Conservation (phyloP, 1,140 invertebrate species). For the Cotesia vestalis region DNA sequence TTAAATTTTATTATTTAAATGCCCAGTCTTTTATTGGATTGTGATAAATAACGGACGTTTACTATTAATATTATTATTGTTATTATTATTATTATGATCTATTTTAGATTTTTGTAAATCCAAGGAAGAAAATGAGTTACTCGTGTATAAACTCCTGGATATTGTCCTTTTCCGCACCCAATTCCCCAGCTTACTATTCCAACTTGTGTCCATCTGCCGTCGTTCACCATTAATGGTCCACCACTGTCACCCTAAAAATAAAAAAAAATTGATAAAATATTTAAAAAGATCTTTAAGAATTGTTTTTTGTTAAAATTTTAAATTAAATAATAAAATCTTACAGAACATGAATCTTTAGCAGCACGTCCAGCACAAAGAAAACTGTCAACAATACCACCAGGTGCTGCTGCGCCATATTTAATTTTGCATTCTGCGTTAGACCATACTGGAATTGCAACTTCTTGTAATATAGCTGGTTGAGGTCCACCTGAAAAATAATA, state of each 20-base stretch:
- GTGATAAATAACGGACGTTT: too few relatives aligned
- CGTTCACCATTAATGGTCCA: constrained; percentile 86
- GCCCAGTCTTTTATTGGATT: too few relatives aligned
- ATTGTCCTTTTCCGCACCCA: constrained; percentile 89
- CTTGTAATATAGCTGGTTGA: constrained; percentile 81
- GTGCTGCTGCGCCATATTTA: constrained; percentile 86
- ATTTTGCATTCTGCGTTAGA: constrained; percentile 78
- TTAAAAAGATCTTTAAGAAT: neutral
- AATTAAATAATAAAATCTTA: constrained; percentile 68
- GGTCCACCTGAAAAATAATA: constrained; percentile 77
- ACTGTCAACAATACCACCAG: constrained; percentile 86
- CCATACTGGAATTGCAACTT: constrained; percentile 87
- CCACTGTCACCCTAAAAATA: constrained; percentile 85
- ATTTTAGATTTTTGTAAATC: constrained; percentile 78
- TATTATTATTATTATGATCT: constrained; percentile 22
- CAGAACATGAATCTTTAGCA: constrained; percentile 87
- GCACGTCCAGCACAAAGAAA: constrained; percentile 87
- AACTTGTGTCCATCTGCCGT: constrained; percentile 82
- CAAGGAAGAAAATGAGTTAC: constrained; percentile 80
- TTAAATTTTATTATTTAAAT: too few relatives aligned
- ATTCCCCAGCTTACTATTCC: constrained; percentile 95
- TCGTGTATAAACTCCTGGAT: constrained; percentile 88
- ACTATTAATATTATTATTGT: neutral
- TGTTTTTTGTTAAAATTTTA: too few relatives aligned
- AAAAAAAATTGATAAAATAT: neutral